phyloP scores from a whole-genome alignment of 2,797 vertebrate species.

The Acipenser ruthenus region DNA sequence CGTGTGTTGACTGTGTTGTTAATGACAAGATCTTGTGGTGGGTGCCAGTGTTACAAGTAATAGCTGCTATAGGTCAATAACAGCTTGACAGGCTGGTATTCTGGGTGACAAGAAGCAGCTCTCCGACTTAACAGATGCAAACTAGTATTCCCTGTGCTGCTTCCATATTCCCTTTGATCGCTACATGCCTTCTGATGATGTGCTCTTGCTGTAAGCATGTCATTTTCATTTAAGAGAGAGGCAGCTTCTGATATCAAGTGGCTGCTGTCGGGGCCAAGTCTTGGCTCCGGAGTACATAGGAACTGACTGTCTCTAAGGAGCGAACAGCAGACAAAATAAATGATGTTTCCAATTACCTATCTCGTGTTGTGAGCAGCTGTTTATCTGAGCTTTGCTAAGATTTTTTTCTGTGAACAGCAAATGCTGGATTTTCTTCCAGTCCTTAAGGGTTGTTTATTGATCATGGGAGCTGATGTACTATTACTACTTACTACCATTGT shows the following conservation, averaged over 20 bases:
- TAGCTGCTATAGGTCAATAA: slow-evolving; percentile 31
- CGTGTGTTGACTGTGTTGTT: too few species aligned
- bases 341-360: slow-evolving; percentile 41
- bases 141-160: slow-evolving; percentile 26
- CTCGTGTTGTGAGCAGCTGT: slow-evolving; percentile 50
- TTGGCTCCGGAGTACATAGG: slow-evolving; percentile 18
- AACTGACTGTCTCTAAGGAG: slow-evolving; percentile 39
- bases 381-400: slow-evolving; percentile 47
- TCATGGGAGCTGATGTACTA: background rate
- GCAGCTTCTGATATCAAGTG: slow-evolving; percentile 26
- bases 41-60: background rate
- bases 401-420: slow-evolving; percentile 26
- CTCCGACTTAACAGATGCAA: slow-evolving; percentile 24
- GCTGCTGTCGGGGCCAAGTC: slow-evolving; percentile 25
- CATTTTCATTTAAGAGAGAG: slow-evolving; percentile 34
- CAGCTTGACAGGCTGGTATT: slow-evolving; percentile 31
- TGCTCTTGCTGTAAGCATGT: slow-evolving; percentile 24
- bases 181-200: slow-evolving; percentile 19
- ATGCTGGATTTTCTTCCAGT: slow-evolving; percentile 24
- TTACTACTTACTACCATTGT: too few species aligned
- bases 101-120: slow-evolving; percentile 39
- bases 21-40: background rate
- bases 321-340: slow-evolving; percentile 57
- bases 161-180: slow-evolving; percentile 33
- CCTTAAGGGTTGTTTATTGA: slow-evolving; percentile 12